Evolutionary conservation across 1,140 invertebrate species (phyloP).

Genomic region (Ceratosolen solmsi): DNA sequence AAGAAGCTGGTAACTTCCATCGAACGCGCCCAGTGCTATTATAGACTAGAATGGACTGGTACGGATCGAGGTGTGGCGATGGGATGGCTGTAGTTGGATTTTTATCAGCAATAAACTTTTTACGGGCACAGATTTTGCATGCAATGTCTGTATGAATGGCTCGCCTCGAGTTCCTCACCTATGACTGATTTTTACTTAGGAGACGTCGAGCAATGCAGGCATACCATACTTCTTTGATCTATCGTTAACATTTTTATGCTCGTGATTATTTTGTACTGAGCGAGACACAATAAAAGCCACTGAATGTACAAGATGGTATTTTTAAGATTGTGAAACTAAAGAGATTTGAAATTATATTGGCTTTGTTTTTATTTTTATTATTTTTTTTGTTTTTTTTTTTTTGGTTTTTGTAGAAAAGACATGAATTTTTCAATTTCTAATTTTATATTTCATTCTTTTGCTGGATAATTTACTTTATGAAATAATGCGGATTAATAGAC

Average conservation of each 20-base stretch:
- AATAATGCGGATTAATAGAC: too few species aligned
- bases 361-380: too few species aligned
- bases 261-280: slow-evolving; percentile 30
- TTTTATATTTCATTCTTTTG: too few species aligned
- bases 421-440: too few species aligned
- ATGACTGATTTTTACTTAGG: slow-evolving; percentile 42
- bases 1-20: background rate
- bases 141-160: background rate
- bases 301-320: too few species aligned
- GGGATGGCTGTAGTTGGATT: slow-evolving; percentile 40
- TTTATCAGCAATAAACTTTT: slow-evolving; percentile 58
- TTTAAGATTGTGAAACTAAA: too few species aligned
- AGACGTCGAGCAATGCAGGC: background rate
- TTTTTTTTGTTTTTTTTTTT: too few species aligned
- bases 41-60: slow-evolving; percentile 7
- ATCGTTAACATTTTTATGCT: slow-evolving; percentile 32
- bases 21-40: background rate
- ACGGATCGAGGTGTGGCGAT: background rate
- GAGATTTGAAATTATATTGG: too few species aligned
- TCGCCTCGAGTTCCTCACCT: background rate
- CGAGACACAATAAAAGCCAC: background rate
- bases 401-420: too few species aligned
- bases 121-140: slow-evolving; percentile 50
- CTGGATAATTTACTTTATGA: too few species aligned
- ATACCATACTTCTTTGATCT: slow-evolving; percentile 1